A percentile compares a stretch with the other conserved stretches of the same genome.
These are phyloP conservation scores for Agonum fuliginosum DNA, from an alignment of 2,888 invertebrate species.

Conservation along the genomic window DNA sequence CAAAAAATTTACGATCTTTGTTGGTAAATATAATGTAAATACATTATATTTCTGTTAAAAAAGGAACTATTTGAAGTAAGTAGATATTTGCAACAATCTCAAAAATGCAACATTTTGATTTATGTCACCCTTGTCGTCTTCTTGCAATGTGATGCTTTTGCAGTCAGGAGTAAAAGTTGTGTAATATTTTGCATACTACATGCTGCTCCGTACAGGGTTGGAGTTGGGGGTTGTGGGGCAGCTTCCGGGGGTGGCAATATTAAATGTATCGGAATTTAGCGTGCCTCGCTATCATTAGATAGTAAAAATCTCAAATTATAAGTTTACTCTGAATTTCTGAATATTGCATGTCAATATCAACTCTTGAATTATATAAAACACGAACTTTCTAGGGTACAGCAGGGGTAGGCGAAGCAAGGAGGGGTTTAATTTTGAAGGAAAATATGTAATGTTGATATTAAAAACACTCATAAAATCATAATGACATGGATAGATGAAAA, in stretches of 20 bases:
- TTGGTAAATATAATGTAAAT: too few relatives aligned
- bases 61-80: too few relatives aligned
- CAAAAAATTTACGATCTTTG: too few relatives aligned
- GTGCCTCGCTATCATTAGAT: conserved; percentile 68
- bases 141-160: too few relatives aligned
- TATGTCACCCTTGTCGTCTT: too few relatives aligned
- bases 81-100: too few relatives aligned
- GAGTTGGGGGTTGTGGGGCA: too few relatives aligned
- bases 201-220: too few relatives aligned
- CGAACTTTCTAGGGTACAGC: neutral
- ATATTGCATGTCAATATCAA: conserved; percentile 70
- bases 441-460: conserved; percentile 47
- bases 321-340: conserved; percentile 68
- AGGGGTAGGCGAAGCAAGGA: neutral
- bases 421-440: conserved; percentile 43
- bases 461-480: conserved; percentile 54
- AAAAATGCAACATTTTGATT: too few relatives aligned
- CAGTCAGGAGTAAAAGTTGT: too few relatives aligned
- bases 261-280: conserved; percentile 65
- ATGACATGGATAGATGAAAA: conserved; percentile 50
- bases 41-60: too few relatives aligned
- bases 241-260: conserved; percentile 52
- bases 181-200: conserved; percentile 41
- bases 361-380: conserved; percentile 52
- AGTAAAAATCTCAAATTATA: conserved; percentile 70